Evolutionary conservation across 1,140 invertebrate species (phyloP), one percentile per base, ranked within the genome.

Genomic region (Teleopsis dalmanni): DNA sequence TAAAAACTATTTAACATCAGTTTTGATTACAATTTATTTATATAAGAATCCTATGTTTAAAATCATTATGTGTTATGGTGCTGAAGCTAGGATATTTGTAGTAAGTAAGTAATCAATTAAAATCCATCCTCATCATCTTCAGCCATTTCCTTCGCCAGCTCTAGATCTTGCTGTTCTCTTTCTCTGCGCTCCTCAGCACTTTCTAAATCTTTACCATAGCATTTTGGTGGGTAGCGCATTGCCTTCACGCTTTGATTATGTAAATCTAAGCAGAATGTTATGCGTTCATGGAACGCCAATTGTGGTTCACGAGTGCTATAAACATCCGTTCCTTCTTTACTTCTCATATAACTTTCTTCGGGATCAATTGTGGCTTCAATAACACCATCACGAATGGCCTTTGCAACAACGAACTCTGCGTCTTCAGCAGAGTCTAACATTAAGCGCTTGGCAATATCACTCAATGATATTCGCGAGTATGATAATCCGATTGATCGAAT

Each of bases 201-300:
- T 70, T 99, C 95, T 33, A 98, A 75, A 71, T 99, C 95, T 69
- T 97, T 96, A 3, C 95, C 94, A 76, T 98, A 98, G 0, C 93
- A 94, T 70, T 99, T 99, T 2, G 95, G 95, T 25, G 97, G 96
- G 76, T 98, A 99, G 51, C 96, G 80, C 93, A 99, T 98, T 0
- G 97, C 96, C 75, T 98, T 93, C 0, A 95, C 91, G 73, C 85
- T 98, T 69, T 98, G 92, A 74, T 99, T 98, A 62, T 99, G 95
- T 47, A 99, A 81, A 65, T 98, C 93, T 21, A 99, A 74, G 65
- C 97, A 99, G 64, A 99, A 98, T 8, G 89, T 88, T 58, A 99
- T 99, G 55, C 97, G 81, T 65, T 98, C 91, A 76, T 99, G 95
- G 71, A 98, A 99, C 53, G 94, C 93, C 37, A 93, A 73, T 62